A percentile compares a stretch with the other conserved stretches of the same genome.
Evolutionary conservation across 2,113 vertebrate species (phyloP).

Genomic region (Pandion haliaetus): DNA sequence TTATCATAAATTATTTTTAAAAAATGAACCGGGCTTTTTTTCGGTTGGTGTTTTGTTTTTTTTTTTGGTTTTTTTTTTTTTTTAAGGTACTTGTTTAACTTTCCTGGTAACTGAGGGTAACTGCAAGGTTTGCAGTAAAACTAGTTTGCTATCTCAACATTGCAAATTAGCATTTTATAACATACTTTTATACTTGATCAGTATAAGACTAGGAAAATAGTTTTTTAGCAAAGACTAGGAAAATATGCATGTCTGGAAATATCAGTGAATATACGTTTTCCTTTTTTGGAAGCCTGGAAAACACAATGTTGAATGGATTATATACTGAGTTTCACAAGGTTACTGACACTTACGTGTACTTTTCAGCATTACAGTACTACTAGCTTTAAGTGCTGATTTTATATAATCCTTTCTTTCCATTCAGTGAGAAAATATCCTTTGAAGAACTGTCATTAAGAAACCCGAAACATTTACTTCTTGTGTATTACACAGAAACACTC

Average conservation of each 20-base stretch:
- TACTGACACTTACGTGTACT: background rate
- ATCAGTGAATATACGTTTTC: background rate
- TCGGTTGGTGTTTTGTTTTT: no score
- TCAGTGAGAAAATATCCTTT: background rate
- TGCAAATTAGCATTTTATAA: background rate
- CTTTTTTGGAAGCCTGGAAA: background rate
- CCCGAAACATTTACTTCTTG: background rate
- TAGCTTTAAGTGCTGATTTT: background rate
- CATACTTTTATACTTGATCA: background rate
- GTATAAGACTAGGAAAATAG: background rate
- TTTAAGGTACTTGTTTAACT: background rate
- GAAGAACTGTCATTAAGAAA: background rate
- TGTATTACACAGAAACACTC: background rate
- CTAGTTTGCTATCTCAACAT: background rate
- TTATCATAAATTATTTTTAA: background rate
- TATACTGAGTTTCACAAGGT: background rate
- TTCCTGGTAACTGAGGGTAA: background rate
- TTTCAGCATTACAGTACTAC: background rate
- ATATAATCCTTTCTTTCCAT: background rate
- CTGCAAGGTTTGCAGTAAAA: background rate
- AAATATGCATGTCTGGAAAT: background rate
- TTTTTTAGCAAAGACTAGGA: background rate
- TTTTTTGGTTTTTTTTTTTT: background rate
- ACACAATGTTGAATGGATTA: background rate
- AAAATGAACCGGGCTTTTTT: background rate